A percentile compares a stretch with the other conserved stretches of the same genome.
Evolutionary conservation across 30 jellyfish, hydroid and myxozoan genomes (phyloP).

Genomic region (Turritopsis rubra): DNA sequence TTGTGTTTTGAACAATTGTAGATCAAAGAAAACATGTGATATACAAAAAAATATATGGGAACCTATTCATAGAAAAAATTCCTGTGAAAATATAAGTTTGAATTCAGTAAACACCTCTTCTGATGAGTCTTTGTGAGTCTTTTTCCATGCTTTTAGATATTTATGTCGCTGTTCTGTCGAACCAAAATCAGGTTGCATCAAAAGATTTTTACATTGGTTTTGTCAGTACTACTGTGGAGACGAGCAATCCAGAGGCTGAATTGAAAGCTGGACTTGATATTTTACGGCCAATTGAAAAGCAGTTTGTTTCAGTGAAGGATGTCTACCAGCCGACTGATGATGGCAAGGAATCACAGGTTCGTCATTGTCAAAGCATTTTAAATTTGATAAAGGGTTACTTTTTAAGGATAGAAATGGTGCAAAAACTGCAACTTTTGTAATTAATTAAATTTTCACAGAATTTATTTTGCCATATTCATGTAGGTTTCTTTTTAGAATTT

Average conservation of each 20-base stretch:
- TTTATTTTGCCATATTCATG: too few relatives aligned
- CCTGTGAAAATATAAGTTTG: too few relatives aligned
- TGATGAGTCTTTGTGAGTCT: too few relatives aligned
- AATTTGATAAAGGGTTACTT: not conserved
- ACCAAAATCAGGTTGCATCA: conserved; percentile 67
- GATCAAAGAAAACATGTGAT: too few relatives aligned
- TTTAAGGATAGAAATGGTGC: not conserved
- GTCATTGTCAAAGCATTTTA: not conserved
- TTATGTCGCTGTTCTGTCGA: conserved; percentile 80
- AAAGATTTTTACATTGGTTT: conserved; percentile 73
- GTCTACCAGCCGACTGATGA: conserved; percentile 79
- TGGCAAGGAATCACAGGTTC: conserved; percentile 83
- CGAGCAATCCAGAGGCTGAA: conserved; percentile 94
- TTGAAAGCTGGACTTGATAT: conserved; percentile 73
- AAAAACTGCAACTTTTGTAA: too few relatives aligned
- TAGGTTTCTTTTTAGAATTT: too few relatives aligned
- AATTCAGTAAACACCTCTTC: too few relatives aligned
- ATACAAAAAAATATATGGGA: too few relatives aligned
- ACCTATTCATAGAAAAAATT: too few relatives aligned
- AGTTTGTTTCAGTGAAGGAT: conserved; percentile 83
- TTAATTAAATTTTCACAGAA: too few relatives aligned
- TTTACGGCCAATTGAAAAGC: conserved; percentile 69
- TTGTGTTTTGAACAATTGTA: not conserved
- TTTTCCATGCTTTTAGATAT: conserved; percentile 57
- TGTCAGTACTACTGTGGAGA: conserved; percentile 98